These are phyloP conservation scores for Caenorhabditis japonica DNA, from an alignment of 2,888 invertebrate genomes.

Conservation along the genomic window DNA sequence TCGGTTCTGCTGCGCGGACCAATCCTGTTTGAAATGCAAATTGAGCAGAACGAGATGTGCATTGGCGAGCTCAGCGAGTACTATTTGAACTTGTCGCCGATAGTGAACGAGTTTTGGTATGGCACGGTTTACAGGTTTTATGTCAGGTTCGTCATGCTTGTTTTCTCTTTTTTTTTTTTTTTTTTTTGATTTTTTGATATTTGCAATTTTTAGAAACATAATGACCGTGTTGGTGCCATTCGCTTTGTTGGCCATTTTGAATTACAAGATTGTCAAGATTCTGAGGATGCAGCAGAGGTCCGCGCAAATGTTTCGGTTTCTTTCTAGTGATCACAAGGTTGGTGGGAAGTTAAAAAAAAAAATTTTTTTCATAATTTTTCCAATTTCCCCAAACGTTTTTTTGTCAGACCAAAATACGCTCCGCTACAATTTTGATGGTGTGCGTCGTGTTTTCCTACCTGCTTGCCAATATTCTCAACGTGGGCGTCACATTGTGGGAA, in stretches of 20 bases:
- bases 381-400: no score
- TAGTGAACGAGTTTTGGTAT: conserved; percentile 69
- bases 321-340: conserved; percentile 73
- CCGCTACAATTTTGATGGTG: conserved; percentile 74
- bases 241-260: conserved; percentile 68
- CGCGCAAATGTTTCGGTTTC: conserved; percentile 75
- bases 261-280: conserved; percentile 67
- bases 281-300: conserved; percentile 71
- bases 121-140: conserved; percentile 71
- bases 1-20: conserved; percentile 68
- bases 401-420: conserved; percentile 72
- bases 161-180: background rate
- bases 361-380: no score
- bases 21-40: conserved; percentile 70
- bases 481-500: conserved; percentile 74
- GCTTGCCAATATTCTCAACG: conserved; percentile 72
- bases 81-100: conserved; percentile 59
- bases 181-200: background rate
- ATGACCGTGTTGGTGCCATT: conserved; percentile 75
- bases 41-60: conserved; percentile 68
- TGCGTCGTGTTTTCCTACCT: conserved; percentile 75
- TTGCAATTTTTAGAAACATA: conserved; percentile 62
- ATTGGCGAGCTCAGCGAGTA: conserved; percentile 68
- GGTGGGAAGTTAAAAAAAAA: background rate
- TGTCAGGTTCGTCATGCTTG: conserved; percentile 31